These are phyloP conservation scores for Eristalinus aeneus DNA, from an alignment of 2,888 invertebrate species.

Conservation along the genomic window DNA sequence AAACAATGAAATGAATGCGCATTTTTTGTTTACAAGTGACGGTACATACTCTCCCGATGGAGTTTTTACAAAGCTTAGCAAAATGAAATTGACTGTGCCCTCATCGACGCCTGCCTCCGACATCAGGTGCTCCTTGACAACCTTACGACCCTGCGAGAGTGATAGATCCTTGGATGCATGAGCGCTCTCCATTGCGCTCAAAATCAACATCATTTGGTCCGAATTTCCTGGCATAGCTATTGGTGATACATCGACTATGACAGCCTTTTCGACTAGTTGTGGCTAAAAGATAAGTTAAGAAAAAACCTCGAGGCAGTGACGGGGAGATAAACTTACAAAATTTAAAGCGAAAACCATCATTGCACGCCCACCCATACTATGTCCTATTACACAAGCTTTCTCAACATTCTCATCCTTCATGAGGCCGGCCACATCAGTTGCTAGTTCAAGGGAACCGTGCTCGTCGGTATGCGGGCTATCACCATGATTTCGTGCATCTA, in stretches of 20 bases:
- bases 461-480: constrained; percentile 89
- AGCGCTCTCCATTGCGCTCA: constrained; percentile 85
- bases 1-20: not conserved
- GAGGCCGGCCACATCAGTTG: constrained; percentile 86
- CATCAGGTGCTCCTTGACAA: not conserved
- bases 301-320: not conserved
- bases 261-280: constrained; percentile 84
- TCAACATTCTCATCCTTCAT: constrained; percentile 84
- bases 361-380: constrained; percentile 96
- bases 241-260: constrained; percentile 89
- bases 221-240: constrained; percentile 83
- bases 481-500: constrained; percentile 97
- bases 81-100: not conserved
- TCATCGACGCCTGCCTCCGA: not conserved
- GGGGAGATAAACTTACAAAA: constrained; percentile 81
- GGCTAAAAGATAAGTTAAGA: constrained; percentile 80
- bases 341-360: constrained; percentile 91
- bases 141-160: not conserved
- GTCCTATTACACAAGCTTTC: constrained; percentile 89
- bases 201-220: constrained; percentile 83
- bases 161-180: constrained; percentile 82
- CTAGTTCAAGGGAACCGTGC: constrained; percentile 89
- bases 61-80: not conserved
- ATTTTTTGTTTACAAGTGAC: not conserved
- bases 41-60: not conserved